Base-by-base conservation (phyloP, 2,113 vertebrate species). In the Brachypodius melanocephalos region DNA sequence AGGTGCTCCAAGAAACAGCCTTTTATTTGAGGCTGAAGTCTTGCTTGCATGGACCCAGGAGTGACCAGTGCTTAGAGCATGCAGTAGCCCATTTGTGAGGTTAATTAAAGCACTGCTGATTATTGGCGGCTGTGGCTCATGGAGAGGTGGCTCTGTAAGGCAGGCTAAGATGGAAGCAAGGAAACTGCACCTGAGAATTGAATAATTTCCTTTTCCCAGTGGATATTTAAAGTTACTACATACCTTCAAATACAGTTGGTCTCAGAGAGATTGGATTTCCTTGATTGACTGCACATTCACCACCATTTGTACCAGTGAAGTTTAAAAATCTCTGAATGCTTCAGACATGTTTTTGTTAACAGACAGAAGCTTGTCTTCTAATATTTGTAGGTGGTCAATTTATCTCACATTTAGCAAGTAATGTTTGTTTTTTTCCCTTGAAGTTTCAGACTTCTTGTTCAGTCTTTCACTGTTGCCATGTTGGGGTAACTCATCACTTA, bases 161-260 rank as follows among this genome's bases (percentile, higher is more conserved):
- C 34, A 71, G 38, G 29, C 19, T 59, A 5, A 45, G 42, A 28
- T 21, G 42, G 32, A 34, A 74, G 17, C 26, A 34, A 46, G 15
- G 28, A 26, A 77, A 66, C 22, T 38, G 10, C 32, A 5, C 43
- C 59, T 62, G 46, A 28, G 26, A 78, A 46, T 18, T 42, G n/a
- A 48, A 16, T 5, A 4, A 6, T 32, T 63, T 43, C 36, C 42
- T 55, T 57, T 73, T 58, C 5, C 5, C 17, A 10, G 51, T 34
- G 61, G 25, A 13, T 68, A 6, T 58, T 10, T 16, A 25, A n/a
- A 34, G 24, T 82, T 73, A 42, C 34, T 18, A 3, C 5, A 0
- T 19, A 11, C 72, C 18, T 48, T 42, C 58, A 52, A 36, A 28
- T 12, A 1, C 1, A 0, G 0, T 61, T 16, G 38, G 14, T 59